phyloP scores from a whole-genome alignment of 2,888 invertebrate genomes.

The Drosophila helvetica region DNA sequence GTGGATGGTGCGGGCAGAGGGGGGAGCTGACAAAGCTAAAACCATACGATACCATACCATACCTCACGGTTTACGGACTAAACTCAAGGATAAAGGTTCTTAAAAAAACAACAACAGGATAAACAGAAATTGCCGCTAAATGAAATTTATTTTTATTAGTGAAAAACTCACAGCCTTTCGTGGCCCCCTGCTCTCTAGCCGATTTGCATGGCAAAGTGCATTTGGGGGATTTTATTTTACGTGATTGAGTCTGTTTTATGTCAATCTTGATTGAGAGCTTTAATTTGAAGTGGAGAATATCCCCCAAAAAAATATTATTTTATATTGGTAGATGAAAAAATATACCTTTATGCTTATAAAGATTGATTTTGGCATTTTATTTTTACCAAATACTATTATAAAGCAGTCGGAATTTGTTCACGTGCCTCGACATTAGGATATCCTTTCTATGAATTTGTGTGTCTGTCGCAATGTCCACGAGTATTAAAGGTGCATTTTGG shows the following conservation, averaged over 20 bases:
- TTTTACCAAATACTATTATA: too few relatives aligned
- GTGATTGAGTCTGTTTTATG: background rate
- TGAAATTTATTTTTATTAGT: conserved; percentile 73
- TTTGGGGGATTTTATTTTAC: conserved; percentile 21
- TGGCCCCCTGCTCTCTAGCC: conserved; percentile 23
- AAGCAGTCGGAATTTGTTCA: too few relatives aligned
- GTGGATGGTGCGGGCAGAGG: background rate
- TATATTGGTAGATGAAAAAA: background rate
- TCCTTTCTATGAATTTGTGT: too few relatives aligned
- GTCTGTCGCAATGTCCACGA: too few relatives aligned
- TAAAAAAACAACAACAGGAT: conserved; percentile 25
- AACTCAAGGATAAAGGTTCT: conserved; percentile 51
- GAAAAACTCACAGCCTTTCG: conserved; percentile 20
- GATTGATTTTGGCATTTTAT: background rate
- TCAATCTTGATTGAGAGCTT: conserved; percentile 13
- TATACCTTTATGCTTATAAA: background rate
- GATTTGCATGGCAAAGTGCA: conserved; percentile 37
- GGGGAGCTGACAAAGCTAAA: conserved; percentile 67
- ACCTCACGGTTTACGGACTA: conserved; percentile 42
- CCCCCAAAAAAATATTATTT: background rate
- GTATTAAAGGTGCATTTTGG: too few relatives aligned
- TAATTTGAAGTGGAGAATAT: background rate
- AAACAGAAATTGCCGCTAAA: conserved; percentile 55
- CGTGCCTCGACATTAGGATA: too few relatives aligned
- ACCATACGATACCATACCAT: conserved; percentile 18